Conservation (phyloP, 2,797 vertebrate genomes). For the Sebastes aleutianus region DNA sequence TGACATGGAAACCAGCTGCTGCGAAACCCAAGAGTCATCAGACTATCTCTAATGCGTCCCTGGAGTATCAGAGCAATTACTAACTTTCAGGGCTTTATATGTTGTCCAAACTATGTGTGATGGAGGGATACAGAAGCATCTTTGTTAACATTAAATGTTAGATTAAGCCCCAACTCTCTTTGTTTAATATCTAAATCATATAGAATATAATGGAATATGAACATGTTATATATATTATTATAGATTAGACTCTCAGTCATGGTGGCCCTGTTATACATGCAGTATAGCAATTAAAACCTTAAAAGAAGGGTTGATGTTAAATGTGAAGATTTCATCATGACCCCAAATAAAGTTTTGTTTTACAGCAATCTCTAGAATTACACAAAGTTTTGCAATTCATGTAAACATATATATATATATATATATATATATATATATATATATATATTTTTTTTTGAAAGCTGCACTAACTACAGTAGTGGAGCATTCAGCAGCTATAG, state of each 20-base stretch:
- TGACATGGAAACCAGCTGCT: conserved; percentile 50
- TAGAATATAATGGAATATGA: neutral
- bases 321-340: neutral
- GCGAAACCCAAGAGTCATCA: conserved; percentile 17
- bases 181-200: neutral
- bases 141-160: neutral
- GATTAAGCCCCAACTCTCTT: neutral
- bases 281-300: neutral
- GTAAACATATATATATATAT: too few relatives aligned
- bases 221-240: neutral
- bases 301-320: neutral
- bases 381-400: too few relatives aligned
- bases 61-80: neutral
- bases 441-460: too few relatives aligned
- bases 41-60: conserved; percentile 5
- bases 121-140: neutral
- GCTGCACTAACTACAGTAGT: neutral
- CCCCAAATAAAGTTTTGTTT: neutral
- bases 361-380: neutral
- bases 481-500: neutral
- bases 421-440: too few relatives aligned
- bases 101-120: neutral
- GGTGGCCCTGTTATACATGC: too few relatives aligned
- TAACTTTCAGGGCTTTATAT: neutral
- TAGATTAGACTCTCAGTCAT: neutral